Evolutionary conservation across 2,797 vertebrate genomes (phyloP).

Genomic region (Pelodytes ibericus): DNA sequence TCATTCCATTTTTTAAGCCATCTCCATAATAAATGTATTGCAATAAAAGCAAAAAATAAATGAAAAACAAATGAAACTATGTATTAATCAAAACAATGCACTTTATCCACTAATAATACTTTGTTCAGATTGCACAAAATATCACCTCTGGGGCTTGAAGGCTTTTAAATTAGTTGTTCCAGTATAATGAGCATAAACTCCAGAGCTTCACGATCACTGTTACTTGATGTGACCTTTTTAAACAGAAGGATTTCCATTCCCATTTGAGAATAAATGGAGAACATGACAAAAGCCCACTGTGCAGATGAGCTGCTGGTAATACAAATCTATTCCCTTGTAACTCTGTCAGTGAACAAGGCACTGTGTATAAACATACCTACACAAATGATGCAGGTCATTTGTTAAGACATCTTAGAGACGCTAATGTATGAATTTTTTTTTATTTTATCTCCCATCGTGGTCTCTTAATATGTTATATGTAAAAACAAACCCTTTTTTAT

Average conservation of each 20-base stretch:
- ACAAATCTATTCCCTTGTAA: conserved; percentile 43
- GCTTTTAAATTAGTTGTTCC: conserved; percentile 51
- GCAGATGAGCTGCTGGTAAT: conserved; percentile 34
- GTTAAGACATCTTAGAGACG: not conserved
- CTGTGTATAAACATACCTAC: conserved; percentile 25
- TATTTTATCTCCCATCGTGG: no score
- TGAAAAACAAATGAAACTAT: conserved; percentile 11
- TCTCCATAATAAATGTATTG: not conserved
- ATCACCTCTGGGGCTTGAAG: conserved; percentile 49
- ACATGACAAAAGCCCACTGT: conserved; percentile 36
- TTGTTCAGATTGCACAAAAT: conserved; percentile 40
- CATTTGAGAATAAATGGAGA: conserved; percentile 43
- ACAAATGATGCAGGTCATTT: conserved; percentile 10
- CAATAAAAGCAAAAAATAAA: not conserved
- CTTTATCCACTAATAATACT: conserved; percentile 42
- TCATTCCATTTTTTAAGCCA: not conserved
- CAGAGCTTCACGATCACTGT: conserved; percentile 40
- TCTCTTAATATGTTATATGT: no score
- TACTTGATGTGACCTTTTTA: conserved; percentile 54
- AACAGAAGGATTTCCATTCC: conserved; percentile 40
- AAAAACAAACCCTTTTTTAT: no score
- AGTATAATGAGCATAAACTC: conserved; percentile 49
- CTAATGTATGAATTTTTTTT: no score
- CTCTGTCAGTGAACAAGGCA: not conserved
- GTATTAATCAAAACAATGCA: conserved; percentile 37